Percentiles rank a stretch among this genome's conserved stretches.
Conservation (phyloP, 2,888 invertebrate genomes). For the Eupeodes luniger region DNA sequence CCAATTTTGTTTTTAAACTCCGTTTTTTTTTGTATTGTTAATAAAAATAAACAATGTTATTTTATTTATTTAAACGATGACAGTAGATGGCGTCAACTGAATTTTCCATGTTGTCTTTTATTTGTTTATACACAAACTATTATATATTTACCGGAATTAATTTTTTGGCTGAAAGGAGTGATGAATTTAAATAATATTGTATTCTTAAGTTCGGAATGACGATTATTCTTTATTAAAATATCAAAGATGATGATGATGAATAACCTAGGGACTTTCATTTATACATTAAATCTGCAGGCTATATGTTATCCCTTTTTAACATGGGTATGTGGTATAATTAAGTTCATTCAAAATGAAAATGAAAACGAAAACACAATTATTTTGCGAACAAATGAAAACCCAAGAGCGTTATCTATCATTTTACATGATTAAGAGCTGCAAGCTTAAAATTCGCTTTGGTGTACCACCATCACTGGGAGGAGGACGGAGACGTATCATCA, state of each 20-base stretch:
- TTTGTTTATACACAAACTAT: not conserved
- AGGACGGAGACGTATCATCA: too few species aligned
- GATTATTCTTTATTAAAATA: slow-evolving; percentile 21
- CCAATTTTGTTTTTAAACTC: slow-evolving; percentile 1
- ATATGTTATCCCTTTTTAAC: not conserved
- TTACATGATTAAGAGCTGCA: slow-evolving; percentile 53
- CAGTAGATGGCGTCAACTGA: not conserved
- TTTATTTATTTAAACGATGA: not conserved
- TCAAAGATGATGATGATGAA: slow-evolving; percentile 34
- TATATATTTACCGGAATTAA: not conserved
- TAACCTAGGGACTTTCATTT: slow-evolving; percentile 12
- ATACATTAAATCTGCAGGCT: not conserved
- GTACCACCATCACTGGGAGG: not conserved
- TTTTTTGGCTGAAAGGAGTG: not conserved
- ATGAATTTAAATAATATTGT: slow-evolving; percentile 20
- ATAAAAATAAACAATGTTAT: not conserved
- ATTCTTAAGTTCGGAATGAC: slow-evolving; percentile 9
- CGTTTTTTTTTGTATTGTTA: not conserved
- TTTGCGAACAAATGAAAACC: slow-evolving; percentile 33
- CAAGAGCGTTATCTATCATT: slow-evolving; percentile 48
- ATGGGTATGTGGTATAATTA: slow-evolving; percentile 32
- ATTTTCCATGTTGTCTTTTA: not conserved
- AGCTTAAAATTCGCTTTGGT: slow-evolving; percentile 49
- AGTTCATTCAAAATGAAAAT: slow-evolving; percentile 26
- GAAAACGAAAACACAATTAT: not conserved